Percentiles rank a stretch among this genome's conserved stretches.
Conservation (phyloP, 2,888 invertebrate species). For the Arge pagana region DNA sequence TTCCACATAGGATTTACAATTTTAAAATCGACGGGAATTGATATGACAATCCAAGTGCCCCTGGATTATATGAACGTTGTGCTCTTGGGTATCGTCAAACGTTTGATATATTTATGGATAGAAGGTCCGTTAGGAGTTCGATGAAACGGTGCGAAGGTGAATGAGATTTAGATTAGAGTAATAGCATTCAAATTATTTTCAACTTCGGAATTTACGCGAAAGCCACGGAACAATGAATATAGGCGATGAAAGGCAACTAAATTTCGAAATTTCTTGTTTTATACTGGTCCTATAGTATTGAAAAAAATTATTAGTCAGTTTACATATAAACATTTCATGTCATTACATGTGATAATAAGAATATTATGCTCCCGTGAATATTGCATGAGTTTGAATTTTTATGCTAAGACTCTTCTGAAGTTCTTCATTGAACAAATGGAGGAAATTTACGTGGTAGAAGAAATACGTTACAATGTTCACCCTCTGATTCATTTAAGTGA, state of each 20-base stretch:
- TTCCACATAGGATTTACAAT: constrained; percentile 27
- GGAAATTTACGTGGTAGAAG: constrained; percentile 15
- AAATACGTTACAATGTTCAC: constrained; percentile 7
- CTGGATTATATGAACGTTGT: constrained; percentile 17
- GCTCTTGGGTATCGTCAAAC: constrained; percentile 17
- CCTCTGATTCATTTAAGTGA: constrained; percentile 1
- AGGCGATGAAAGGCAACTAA: constrained; percentile 26
- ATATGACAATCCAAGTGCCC: constrained; percentile 4
- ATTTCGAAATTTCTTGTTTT: constrained; percentile 22
- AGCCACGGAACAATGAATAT: constrained; percentile 18
- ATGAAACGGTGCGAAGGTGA: constrained; percentile 4
- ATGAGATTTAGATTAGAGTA: constrained; percentile 1
- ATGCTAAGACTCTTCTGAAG: constrained; percentile 18
- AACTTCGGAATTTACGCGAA: constrained; percentile 22
- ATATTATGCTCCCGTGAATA: constrained; percentile 17
- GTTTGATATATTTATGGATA: constrained; percentile 27
- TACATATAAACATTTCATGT: constrained; percentile 24
- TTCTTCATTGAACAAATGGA: constrained; percentile 15
- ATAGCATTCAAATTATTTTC: constrained; percentile 11
- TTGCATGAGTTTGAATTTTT: constrained; percentile 6
- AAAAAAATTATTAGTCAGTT: constrained; percentile 14
- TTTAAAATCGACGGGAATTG: constrained; percentile 15
- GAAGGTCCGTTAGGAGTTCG: constrained; percentile 11
- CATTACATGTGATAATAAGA: constrained; percentile 25
- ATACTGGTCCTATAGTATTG: constrained; percentile 25